Evolutionary conservation across 2,888 invertebrate genomes (phyloP).

Genomic region (Halictus quadricinctus): DNA sequence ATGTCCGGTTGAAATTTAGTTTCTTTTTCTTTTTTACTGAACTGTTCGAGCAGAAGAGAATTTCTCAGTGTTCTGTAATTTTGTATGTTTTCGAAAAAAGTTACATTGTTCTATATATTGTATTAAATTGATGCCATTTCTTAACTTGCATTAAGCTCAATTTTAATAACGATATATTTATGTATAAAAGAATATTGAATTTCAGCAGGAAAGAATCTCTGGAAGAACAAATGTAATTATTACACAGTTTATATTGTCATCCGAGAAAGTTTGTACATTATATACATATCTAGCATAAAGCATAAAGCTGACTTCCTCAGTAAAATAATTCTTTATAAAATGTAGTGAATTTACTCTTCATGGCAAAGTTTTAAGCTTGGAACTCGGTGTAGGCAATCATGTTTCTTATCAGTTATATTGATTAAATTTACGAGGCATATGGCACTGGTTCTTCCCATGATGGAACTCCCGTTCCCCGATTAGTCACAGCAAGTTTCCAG

Average conservation of each 20-base stretch:
- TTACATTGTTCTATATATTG: neutral
- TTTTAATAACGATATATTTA: neutral
- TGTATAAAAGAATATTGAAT: neutral
- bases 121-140: no score
- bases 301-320: neutral
- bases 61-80: neutral
- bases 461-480: conserved; percentile 37
- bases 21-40: neutral
- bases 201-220: neutral
- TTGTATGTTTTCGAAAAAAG: neutral
- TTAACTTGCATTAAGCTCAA: no score
- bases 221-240: neutral
- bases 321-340: neutral
- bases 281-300: neutral
- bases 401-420: neutral
- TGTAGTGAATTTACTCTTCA: neutral
- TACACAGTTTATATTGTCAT: neutral
- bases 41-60: neutral
- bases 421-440: neutral
- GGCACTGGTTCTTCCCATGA: neutral
- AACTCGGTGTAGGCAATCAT: neutral
- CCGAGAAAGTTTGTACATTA: neutral
- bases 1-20: neutral
- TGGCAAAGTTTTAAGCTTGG: neutral
- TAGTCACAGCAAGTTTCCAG: conserved; percentile 53